Percentiles rank a stretch among this genome's conserved stretches.
These are phyloP conservation scores for Drosophila subquinaria DNA, from an alignment of 2,888 invertebrate species.

Conservation along the genomic window DNA sequence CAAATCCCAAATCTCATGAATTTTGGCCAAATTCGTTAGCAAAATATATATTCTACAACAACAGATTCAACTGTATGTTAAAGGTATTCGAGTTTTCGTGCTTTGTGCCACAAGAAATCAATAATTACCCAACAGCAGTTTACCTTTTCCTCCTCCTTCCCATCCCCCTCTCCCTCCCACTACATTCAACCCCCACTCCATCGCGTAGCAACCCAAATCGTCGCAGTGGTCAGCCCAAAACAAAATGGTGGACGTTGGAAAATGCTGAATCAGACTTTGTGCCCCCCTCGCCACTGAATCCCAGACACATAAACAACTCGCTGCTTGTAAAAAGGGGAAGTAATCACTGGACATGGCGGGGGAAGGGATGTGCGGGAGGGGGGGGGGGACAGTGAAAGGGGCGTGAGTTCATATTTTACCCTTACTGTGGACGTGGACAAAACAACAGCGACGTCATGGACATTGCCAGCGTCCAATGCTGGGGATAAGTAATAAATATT, in stretches of 20 bases:
- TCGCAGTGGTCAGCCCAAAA: constrained; percentile 55
- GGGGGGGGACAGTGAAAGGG: not conserved
- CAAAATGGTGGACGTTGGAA: constrained; percentile 58
- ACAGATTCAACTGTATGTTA: not conserved
- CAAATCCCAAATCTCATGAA: not conserved
- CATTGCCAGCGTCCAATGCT: constrained; percentile 32
- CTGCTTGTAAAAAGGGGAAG: constrained; percentile 38
- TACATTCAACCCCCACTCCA: not conserved
- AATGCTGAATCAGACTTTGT: constrained; percentile 51
- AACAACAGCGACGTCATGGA: constrained; percentile 37
- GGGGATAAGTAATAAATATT: constrained; percentile 81
- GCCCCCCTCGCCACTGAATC: constrained; percentile 4
- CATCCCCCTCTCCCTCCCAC: no score
- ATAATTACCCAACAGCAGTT: constrained; percentile 51
- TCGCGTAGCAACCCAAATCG: not conserved
- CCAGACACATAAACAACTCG: constrained; percentile 74
- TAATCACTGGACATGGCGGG: constrained; percentile 48
- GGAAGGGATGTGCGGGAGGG: no score
- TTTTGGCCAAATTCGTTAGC: not conserved
- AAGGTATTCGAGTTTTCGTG: not conserved
- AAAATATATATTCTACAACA: not conserved
- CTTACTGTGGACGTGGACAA: constrained; percentile 33
- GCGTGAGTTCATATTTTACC: constrained; percentile 70
- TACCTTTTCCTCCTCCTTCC: constrained; percentile 24
- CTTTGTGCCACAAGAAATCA: constrained; percentile 43